A percentile compares a stretch with the other conserved stretches of the same genome.
Evolutionary conservation across 2,888 invertebrate genomes (phyloP).

Genomic region (Steromphala cineraria): DNA sequence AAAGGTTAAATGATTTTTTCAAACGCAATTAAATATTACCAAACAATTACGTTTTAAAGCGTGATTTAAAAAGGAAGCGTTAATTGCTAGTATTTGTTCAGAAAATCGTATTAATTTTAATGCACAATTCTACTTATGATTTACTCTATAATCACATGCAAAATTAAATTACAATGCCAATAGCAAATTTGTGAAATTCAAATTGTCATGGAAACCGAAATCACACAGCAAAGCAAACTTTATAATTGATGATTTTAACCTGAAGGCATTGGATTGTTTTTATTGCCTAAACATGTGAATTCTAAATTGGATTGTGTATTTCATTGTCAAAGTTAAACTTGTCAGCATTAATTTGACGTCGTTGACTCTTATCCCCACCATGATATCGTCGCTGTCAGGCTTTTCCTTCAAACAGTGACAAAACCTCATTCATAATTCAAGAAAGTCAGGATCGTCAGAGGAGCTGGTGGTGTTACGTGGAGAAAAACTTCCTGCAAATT

Average conservation of each 20-base stretch:
- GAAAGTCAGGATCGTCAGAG: not conserved
- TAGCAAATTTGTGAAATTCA: not conserved
- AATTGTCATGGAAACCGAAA: not conserved
- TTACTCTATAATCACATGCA: not conserved
- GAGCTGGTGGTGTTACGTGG: not conserved
- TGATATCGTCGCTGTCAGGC: slow-evolving; percentile 2
- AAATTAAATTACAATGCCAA: not conserved
- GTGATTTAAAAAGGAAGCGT: too few relatives aligned
- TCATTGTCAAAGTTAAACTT: not conserved
- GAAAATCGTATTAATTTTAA: too few relatives aligned
- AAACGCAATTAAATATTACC: too few relatives aligned
- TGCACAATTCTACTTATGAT: not conserved
- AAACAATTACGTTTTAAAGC: too few relatives aligned
- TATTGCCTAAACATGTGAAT: not conserved
- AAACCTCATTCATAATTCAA: slow-evolving; percentile 9
- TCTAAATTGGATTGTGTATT: slow-evolving; percentile 12
- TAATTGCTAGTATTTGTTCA: too few relatives aligned
- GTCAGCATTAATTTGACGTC: not conserved
- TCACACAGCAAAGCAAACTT: not conserved
- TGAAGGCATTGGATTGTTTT: too few relatives aligned
- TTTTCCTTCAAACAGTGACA: not conserved
- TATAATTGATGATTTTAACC: not conserved
- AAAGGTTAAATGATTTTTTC: too few relatives aligned
- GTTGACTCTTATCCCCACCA: not conserved
- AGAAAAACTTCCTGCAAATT: slow-evolving; percentile 6